Evolutionary conservation across 2,797 vertebrate genomes (phyloP).

Genomic region (Erpetoichthys calabaricus): DNA sequence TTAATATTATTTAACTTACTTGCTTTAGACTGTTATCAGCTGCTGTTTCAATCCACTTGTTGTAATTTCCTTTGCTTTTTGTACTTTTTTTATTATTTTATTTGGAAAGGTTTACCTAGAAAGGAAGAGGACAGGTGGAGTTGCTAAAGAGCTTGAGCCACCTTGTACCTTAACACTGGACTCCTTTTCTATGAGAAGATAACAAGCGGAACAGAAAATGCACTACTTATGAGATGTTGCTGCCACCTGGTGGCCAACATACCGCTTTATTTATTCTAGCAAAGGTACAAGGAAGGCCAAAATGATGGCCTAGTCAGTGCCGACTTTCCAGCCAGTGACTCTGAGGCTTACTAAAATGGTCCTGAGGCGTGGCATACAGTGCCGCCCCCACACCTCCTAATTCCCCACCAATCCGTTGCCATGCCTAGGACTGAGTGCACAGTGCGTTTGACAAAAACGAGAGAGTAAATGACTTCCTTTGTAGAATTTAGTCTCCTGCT

Average conservation of each 20-base stretch:
- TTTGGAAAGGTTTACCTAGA: constrained; percentile 25
- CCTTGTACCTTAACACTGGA: constrained; percentile 4
- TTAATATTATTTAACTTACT: constrained; percentile 26
- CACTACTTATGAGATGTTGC: constrained; percentile 35
- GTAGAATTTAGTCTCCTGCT: constrained; percentile 27
- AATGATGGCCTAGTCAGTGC: too few species aligned
- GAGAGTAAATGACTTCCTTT: constrained; percentile 1
- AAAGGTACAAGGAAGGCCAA: constrained; percentile 10
- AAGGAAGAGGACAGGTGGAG: constrained; percentile 18
- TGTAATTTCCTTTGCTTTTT: constrained; percentile 6
- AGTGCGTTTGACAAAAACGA: too few species aligned
- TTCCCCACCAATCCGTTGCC: too few species aligned
- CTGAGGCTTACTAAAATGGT: too few species aligned
- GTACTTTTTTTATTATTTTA: constrained; percentile 28
- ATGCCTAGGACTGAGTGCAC: too few species aligned
- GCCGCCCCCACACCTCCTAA: too few species aligned
- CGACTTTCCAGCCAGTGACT: too few species aligned
- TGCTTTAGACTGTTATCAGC: constrained; percentile 54
- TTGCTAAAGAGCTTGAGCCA: constrained; percentile 1
- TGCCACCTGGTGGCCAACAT: constrained; percentile 38
- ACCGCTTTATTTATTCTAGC: constrained; percentile 19
- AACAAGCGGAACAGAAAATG: constrained; percentile 27
- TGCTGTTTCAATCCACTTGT: constrained; percentile 26
- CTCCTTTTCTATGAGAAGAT: not conserved
- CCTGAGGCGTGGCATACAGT: too few species aligned